These are phyloP conservation scores for Zelleria hepariella DNA, from an alignment of 2,888 invertebrate genomes.

Conservation along the genomic window DNA sequence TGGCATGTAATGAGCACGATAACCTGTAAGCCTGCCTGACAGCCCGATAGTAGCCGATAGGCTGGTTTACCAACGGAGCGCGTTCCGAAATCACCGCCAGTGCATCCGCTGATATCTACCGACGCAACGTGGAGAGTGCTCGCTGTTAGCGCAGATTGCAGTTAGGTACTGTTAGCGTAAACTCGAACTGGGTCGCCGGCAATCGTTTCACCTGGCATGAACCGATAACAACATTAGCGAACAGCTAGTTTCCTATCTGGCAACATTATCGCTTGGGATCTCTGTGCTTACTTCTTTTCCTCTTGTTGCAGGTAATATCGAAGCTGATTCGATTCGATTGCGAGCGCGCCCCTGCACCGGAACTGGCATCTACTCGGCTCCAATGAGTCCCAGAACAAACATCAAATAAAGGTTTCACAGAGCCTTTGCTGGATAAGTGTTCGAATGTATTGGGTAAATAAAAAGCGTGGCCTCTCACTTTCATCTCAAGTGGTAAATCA, in stretches of 20 bases:
- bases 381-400: neutral
- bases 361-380: neutral
- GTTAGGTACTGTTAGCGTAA: slow-evolving; percentile 16
- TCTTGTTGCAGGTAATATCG: slow-evolving; percentile 13
- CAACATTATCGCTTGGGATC: neutral
- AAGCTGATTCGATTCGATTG: neutral
- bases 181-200: slow-evolving; percentile 16
- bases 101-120: slow-evolving; percentile 13
- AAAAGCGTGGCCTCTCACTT: slow-evolving; percentile 62
- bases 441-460: slow-evolving; percentile 41
- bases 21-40: slow-evolving; percentile 9
- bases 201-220: slow-evolving; percentile 16
- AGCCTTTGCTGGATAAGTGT: neutral
- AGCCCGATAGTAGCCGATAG: neutral
- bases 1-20: slow-evolving; percentile 12
- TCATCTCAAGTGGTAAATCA: slow-evolving; percentile 42
- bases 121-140: neutral
- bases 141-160: slow-evolving; percentile 20
- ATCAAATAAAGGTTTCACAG: neutral
- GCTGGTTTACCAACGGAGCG: neutral
- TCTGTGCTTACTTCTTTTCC: neutral
- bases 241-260: slow-evolving; percentile 3
- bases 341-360: neutral
- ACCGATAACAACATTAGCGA: slow-evolving; percentile 16
- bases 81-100: slow-evolving; percentile 6